Conservation (phyloP, 2,113 vertebrate species). For the Thunnus thynnus region DNA sequence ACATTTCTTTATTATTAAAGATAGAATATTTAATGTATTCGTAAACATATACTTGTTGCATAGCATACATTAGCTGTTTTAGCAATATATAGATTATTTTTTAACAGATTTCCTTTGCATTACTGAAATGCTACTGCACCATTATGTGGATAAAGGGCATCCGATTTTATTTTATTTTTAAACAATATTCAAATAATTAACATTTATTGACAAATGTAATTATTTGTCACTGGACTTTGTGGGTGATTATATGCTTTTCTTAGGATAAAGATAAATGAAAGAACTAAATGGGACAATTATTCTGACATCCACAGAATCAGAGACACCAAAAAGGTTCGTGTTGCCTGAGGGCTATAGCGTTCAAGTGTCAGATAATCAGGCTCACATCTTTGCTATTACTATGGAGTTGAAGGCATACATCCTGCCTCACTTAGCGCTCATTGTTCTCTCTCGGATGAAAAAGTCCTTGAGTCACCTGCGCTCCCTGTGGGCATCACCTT, state of each 20-base stretch:
- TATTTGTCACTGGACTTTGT: neutral
- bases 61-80: neutral
- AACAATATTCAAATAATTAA: neutral
- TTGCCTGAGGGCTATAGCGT: neutral
- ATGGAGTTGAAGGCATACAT: conserved; percentile 24
- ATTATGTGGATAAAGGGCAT: neutral
- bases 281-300: neutral
- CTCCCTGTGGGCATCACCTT: conserved; percentile 56
- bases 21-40: neutral
- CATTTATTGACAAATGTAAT: neutral
- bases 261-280: neutral
- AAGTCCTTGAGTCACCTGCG: conserved; percentile 69
- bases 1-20: neutral
- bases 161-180: neutral
- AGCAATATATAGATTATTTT: neutral
- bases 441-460: conserved; percentile 42
- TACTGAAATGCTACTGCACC: neutral
- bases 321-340: neutral
- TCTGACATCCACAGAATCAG: neutral
- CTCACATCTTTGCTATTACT: conserved; percentile 4
- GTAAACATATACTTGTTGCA: neutral
- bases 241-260: neutral
- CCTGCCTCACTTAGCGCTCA: conserved; percentile 22
- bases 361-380: neutral
- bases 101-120: neutral